Evolutionary conservation across 1,140 invertebrate genomes (phyloP).

Genomic region (Tetragonula clypearis): DNA sequence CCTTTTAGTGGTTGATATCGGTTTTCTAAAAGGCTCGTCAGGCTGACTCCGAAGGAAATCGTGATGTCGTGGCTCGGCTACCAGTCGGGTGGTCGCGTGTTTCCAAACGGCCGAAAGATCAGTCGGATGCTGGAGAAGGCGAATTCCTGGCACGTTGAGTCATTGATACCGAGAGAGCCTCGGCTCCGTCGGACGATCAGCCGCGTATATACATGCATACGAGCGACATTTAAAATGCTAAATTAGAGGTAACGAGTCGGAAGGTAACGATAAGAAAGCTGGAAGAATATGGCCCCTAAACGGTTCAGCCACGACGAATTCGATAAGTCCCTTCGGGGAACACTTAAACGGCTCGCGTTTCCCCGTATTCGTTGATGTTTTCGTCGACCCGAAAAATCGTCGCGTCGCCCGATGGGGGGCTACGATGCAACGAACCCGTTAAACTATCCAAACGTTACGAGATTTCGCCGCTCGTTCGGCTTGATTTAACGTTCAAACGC

Average conservation of each 20-base stretch:
- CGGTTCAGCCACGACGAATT: conserved; percentile 45
- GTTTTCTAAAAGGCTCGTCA: conserved; percentile 29
- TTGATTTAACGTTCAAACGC: neutral
- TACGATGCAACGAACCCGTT: neutral
- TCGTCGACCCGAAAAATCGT: conserved; percentile 9
- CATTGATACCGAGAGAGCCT: conserved; percentile 43
- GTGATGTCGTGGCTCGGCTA: conserved; percentile 14
- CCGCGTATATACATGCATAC: conserved; percentile 12
- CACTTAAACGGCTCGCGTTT: conserved; percentile 38
- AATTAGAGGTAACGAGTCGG: conserved; percentile 64
- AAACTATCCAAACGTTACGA: neutral
- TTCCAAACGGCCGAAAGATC: conserved; percentile 31
- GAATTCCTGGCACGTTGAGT: conserved; percentile 65
- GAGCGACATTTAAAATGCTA: conserved; percentile 59
- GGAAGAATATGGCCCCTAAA: conserved; percentile 58
- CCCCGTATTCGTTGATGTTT: conserved; percentile 12
- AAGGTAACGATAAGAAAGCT: conserved; percentile 60
- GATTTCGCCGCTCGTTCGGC: neutral
- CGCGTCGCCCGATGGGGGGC: no score
- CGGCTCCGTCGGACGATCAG: neutral
- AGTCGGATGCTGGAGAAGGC: conserved; percentile 22
- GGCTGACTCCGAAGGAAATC: conserved; percentile 1
- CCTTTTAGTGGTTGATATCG: conserved; percentile 5
- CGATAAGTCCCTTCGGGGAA: conserved; percentile 59
- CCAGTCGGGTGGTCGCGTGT: conserved; percentile 39